Base-by-base conservation (phyloP, 2,888 invertebrate species). In the Drosophila ochracea region DNA sequence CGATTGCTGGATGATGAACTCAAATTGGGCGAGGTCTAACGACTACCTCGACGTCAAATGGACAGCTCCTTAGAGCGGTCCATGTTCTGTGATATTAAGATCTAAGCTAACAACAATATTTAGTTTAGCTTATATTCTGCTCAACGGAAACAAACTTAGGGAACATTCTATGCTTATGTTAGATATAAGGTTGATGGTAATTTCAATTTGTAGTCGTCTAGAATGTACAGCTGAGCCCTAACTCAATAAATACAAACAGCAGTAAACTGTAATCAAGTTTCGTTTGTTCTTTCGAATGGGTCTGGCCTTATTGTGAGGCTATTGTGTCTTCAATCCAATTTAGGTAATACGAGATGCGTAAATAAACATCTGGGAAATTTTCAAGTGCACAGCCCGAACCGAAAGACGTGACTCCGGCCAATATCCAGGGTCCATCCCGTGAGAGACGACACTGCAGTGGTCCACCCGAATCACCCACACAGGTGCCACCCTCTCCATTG, bases 381-480 rank as follows among this genome's bases (percentile, higher is more conserved):
- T 97, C 96, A 72, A 97, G 95, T 1, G 98, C 98, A 92, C 98
- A 98, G 50, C 98, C 98, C 0, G 98, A 98, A 0, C 98, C 98
- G 90, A 98, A 98, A 0, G 98, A 98, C 0, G 98, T 98, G 43
- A 98, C 96, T 0, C 98, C 98, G 0, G 96, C 96, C 39, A 98
- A 94, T 90, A 97, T 97, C 98, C 98, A 98, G 55, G 96, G 95
- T 0, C 97, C 97, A 64, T 97, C 96, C 2, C 95, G 92, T 1
- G 94, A 93, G 52, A 95, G 94, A 10, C 97, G 95, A 88, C 98
- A 98, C 92, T 98, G 98, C 16, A 98, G 94, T 0, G 98, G 98
- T 0, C 98, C 98, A 0, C 98, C 98, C 4, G 97, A 97, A 93
- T 98, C 98, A 5, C 98, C 98, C 94, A 98, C 97, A 93, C 98